A percentile compares a stretch with the other conserved stretches of the same genome.
Conservation (phyloP, 2,888 invertebrate species). For the Argynnis bischoffii region DNA sequence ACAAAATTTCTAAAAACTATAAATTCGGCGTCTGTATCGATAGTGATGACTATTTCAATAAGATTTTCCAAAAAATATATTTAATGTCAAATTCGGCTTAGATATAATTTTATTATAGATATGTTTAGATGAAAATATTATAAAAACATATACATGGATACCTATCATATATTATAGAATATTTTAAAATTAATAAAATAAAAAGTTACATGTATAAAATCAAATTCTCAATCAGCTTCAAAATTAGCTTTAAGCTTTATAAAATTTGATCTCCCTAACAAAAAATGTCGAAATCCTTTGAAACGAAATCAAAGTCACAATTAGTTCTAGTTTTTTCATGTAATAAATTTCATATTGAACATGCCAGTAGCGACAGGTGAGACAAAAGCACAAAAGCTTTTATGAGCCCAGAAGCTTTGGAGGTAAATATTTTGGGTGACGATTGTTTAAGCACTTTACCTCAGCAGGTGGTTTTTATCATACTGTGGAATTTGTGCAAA, state of each 20-base stretch:
- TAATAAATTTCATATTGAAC: conserved; percentile 29
- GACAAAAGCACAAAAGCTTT: conserved; percentile 34
- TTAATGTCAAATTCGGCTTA: no score
- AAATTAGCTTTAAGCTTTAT: background rate
- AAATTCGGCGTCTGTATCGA: no score
- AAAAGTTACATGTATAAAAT: background rate
- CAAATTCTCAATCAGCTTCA: no score
- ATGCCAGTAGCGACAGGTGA: conserved; percentile 39
- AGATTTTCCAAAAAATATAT: no score
- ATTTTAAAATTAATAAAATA: no score
- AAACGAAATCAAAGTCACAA: background rate
- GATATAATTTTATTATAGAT: no score
- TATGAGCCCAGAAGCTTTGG: conserved; percentile 45
- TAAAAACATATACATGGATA: no score
- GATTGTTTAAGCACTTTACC: conserved; percentile 48
- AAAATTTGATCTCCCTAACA: background rate
- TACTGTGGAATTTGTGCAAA: background rate
- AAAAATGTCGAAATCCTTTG: background rate
- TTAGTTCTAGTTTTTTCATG: conserved; percentile 8
- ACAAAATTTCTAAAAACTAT: no score
- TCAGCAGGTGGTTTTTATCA: conserved; percentile 32
- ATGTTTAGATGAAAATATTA: no score
- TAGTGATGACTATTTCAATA: no score
- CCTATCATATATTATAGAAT: no score
- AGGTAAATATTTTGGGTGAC: conserved; percentile 71